phyloP scores from a whole-genome alignment of 1,140 invertebrate species.

The Lasioglossum baleicum region DNA sequence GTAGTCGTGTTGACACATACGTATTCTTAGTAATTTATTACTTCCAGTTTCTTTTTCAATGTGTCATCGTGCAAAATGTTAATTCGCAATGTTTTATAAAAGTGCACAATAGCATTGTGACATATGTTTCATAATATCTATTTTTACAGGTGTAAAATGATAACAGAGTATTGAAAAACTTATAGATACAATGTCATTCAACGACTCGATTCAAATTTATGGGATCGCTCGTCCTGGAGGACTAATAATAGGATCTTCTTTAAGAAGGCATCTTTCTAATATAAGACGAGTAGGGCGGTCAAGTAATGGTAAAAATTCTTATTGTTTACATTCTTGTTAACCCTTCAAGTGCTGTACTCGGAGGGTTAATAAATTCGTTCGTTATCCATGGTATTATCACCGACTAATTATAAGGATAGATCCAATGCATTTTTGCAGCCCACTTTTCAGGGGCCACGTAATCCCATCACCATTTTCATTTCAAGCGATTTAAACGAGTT shows the following conservation, averaged over 20 bases:
- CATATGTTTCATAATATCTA: background rate
- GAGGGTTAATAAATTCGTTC: background rate
- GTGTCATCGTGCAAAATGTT: background rate
- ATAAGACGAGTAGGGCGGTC: conserved; percentile 62
- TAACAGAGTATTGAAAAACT: conserved; percentile 28
- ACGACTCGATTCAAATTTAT: conserved; percentile 53
- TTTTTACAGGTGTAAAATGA: conserved; percentile 38
- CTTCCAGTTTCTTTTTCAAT: background rate
- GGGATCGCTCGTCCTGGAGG: conserved; percentile 61
- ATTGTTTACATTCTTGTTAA: background rate
- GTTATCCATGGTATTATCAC: background rate
- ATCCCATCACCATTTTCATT: no score
- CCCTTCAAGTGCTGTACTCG: no score
- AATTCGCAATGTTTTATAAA: background rate
- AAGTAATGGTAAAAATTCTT: conserved; percentile 61
- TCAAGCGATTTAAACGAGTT: no score
- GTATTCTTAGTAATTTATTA: background rate
- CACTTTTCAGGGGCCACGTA: no score
- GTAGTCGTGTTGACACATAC: background rate
- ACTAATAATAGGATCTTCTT: conserved; percentile 59
- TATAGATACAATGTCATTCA: conserved; percentile 65
- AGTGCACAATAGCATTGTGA: background rate
- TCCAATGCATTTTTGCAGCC: no score
- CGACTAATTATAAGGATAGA: no score
- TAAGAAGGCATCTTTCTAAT: conserved; percentile 67